phyloP scores from a whole-genome alignment of 2,113 vertebrate species.

The Cephalopterus ornatus region DNA sequence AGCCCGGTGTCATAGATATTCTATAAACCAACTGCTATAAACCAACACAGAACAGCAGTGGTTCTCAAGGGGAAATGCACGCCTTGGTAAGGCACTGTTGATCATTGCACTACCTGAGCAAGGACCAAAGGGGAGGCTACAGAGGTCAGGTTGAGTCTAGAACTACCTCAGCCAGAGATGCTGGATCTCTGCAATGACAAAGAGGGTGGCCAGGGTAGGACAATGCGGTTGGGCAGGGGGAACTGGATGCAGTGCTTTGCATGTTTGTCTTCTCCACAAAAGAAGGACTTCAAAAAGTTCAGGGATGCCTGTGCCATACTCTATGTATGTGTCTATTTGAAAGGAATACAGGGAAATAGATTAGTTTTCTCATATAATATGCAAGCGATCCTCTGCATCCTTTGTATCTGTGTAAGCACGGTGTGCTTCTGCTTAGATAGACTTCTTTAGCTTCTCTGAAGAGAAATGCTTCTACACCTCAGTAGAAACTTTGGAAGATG shows the following conservation, averaged over 20 bases:
- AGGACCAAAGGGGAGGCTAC: not conserved
- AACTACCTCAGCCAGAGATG: not conserved
- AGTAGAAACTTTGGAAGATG: not conserved
- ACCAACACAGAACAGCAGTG: not conserved
- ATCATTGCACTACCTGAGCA: not conserved
- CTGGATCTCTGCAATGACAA: not conserved
- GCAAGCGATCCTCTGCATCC: not conserved
- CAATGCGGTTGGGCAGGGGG: rapidly evolving
- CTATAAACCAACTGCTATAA: not conserved
- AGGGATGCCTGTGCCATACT: not conserved
- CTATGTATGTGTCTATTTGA: not conserved
- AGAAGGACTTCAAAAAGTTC: not conserved
- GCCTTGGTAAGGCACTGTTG: not conserved
- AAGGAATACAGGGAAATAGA: not conserved
- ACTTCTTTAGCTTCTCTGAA: not conserved
- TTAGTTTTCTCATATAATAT: not conserved
- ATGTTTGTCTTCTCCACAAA: not conserved
- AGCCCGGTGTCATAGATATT: rapidly evolving
- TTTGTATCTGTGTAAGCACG: not conserved
- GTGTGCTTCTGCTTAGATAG: not conserved
- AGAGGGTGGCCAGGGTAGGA: not conserved
- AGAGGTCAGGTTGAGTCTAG: not conserved
- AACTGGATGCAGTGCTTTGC: not conserved
- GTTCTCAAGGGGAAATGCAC: not conserved
- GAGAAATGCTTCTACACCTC: not conserved